Conservation (phyloP, 2,888 invertebrate genomes). For the Patella pellucida region DNA sequence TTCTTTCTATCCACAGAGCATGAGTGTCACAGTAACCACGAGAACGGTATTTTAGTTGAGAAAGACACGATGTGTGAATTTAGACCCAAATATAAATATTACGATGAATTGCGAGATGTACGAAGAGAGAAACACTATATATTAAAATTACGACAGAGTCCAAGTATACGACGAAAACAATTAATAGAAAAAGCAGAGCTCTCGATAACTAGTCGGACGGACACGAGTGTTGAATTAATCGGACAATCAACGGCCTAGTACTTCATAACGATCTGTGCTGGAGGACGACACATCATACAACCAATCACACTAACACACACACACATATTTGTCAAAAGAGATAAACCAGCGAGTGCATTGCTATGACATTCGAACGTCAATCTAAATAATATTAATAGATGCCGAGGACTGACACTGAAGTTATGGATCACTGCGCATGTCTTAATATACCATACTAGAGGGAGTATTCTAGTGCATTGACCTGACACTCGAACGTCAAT, state of each 20-base stretch:
- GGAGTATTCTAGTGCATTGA: no score
- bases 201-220: slow-evolving; percentile 29
- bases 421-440: no score
- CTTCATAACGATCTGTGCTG: no score
- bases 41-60: slow-evolving; percentile 39
- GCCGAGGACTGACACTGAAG: no score
- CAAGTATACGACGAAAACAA: slow-evolving; percentile 51
- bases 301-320: no score
- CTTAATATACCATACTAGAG: no score
- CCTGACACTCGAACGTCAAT: no score
- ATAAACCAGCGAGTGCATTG: no score
- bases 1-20: neutral
- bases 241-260: slow-evolving; percentile 28
- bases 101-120: slow-evolving; percentile 55
- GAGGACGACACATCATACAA: no score
- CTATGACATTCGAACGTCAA: no score
- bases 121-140: slow-evolving; percentile 54
- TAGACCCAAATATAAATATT: slow-evolving; percentile 61
- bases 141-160: slow-evolving; percentile 56
- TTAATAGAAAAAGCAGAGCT: slow-evolving; percentile 45
- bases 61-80: slow-evolving; percentile 43
- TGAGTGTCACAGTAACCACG: slow-evolving; percentile 8
- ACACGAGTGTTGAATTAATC: slow-evolving; percentile 28
- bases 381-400: no score
- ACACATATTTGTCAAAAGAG: no score